These are phyloP conservation scores for Pantala flavescens DNA, from an alignment of 1,140 invertebrate species.

Conservation along the genomic window DNA sequence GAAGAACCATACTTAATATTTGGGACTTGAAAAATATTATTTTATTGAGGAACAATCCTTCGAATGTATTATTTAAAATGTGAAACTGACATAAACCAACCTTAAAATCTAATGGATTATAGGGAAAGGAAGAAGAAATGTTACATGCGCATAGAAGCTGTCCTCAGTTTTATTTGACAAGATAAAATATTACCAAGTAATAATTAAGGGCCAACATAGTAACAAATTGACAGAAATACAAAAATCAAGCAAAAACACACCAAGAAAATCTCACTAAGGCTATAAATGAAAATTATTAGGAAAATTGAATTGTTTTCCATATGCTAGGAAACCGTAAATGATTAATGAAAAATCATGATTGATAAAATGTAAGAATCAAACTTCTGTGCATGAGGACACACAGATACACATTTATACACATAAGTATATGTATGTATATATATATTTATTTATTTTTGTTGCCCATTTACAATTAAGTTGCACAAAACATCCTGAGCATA, in stretches of 20 bases:
- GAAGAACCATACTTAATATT: no score
- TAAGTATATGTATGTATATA: background rate
- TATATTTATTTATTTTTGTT: background rate
- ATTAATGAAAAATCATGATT: background rate
- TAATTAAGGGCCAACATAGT: background rate
- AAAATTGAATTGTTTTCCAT: background rate
- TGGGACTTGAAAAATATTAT: no score
- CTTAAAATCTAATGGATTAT: no score
- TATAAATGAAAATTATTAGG: background rate
- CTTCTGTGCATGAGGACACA: background rate
- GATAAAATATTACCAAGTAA: background rate
- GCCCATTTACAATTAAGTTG: background rate
- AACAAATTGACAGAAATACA: background rate
- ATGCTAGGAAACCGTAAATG: background rate
- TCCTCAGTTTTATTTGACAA: background rate
- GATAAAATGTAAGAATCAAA: background rate
- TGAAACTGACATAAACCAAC: no score
- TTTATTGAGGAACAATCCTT: no score
- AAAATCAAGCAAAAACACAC: background rate
- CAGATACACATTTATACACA: background rate
- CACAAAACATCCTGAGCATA: background rate
- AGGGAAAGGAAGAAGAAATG: no score
- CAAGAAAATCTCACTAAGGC: background rate
- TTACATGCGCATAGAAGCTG: background rate
- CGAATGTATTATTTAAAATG: no score